Conservation (phyloP, 2,888 invertebrate species). For the Eupithecia tripunctaria region DNA sequence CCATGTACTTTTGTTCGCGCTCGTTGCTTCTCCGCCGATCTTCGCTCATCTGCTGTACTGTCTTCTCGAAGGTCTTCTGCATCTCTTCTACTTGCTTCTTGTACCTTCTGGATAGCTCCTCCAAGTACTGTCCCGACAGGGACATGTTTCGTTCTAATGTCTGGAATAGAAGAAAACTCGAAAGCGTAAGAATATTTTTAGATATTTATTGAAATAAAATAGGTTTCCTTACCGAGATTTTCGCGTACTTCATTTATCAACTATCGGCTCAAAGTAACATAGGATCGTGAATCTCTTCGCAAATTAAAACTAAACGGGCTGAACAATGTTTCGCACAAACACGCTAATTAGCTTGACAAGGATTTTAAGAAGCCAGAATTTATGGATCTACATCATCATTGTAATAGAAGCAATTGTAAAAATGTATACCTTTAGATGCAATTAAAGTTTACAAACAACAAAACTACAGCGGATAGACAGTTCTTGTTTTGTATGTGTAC, state of each 20-base stretch:
- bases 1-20: slow-evolving; percentile 90
- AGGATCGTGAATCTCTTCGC: neutral
- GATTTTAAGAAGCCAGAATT: neutral
- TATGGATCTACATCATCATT: neutral
- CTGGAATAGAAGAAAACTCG: slow-evolving; percentile 75
- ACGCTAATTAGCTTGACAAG: neutral
- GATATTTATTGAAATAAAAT: neutral
- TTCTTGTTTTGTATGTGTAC: neutral
- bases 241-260: neutral
- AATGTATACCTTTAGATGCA: neutral
- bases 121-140: slow-evolving; percentile 97
- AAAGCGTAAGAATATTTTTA: too few relatives aligned
- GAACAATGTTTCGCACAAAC: neutral
- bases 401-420: neutral
- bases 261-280: neutral
- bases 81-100: slow-evolving; percentile 98
- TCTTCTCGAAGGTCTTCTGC: slow-evolving; percentile 92
- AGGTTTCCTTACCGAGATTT: neutral
- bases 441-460: neutral
- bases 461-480: neutral
- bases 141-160: slow-evolving; percentile 98
- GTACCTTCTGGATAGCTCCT: slow-evolving; percentile 97
- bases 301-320: neutral
- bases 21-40: slow-evolving; percentile 88
- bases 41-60: slow-evolving; percentile 88